Evolutionary conservation across 2,113 vertebrate species (phyloP).

Genomic region (Ciconia boyciana): DNA sequence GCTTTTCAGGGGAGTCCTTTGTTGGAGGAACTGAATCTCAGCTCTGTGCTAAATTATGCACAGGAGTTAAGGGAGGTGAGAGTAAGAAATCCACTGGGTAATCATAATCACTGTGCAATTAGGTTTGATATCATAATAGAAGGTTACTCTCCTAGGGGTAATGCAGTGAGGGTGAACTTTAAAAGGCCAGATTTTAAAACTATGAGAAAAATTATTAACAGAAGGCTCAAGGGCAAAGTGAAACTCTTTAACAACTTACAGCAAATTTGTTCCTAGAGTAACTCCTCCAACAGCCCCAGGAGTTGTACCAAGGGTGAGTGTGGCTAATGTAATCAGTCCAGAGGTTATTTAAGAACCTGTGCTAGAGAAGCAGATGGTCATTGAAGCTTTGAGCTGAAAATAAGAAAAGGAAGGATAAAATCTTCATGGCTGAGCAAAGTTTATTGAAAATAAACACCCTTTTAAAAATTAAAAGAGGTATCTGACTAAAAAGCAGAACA

Average conservation of each 20-base stretch:
- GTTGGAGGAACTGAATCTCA: background rate
- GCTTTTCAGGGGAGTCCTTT: constrained; percentile 7
- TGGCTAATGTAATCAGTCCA: constrained; percentile 28
- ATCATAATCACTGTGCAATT: constrained; percentile 57
- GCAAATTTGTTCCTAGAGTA: constrained; percentile 46
- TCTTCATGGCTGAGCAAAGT: background rate
- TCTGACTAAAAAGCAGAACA: background rate
- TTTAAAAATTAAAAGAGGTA: background rate
- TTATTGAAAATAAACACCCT: constrained; percentile 35
- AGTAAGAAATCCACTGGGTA: constrained; percentile 54
- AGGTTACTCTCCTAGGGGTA: constrained; percentile 58
- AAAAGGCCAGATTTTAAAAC: constrained; percentile 65
- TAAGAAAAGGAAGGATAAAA: constrained; percentile 18
- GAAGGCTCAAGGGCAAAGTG: constrained; percentile 64
- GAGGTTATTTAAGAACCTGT: constrained; percentile 34
- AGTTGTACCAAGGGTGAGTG: constrained; percentile 37
- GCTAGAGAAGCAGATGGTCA: constrained; percentile 8
- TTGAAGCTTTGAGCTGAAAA: constrained; percentile 28
- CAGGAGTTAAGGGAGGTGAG: constrained; percentile 49
- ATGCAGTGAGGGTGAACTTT: constrained; percentile 63
- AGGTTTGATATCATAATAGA: constrained; percentile 69
- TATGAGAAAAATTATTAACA: constrained; percentile 56
- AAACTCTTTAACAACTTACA: constrained; percentile 47
- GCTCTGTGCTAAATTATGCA: constrained; percentile 37
- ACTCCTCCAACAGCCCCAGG: background rate